A percentile compares a stretch with the other conserved stretches of the same genome.
Evolutionary conservation across 2,888 invertebrate genomes (phyloP).

Genomic region (Willowsia nigromaculata): DNA sequence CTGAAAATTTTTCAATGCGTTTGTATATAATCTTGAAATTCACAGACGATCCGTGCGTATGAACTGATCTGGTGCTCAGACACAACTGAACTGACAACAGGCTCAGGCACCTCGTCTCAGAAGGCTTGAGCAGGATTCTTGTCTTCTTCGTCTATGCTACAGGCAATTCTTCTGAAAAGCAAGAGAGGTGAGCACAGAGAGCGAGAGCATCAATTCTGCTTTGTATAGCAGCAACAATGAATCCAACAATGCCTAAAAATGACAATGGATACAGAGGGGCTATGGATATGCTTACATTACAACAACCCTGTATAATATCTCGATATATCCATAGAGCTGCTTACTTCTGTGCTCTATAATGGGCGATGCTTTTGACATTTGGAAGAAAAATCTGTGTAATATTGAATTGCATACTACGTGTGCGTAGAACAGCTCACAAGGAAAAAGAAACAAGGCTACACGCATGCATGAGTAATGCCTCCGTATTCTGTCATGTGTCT

Average conservation of each 20-base stretch:
- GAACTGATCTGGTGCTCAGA: conserved; percentile 56
- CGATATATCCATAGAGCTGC: no score
- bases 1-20: not conserved
- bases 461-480: not conserved
- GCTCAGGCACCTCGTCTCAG: not conserved
- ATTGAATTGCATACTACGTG: conserved; percentile 27
- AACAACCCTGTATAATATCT: no score
- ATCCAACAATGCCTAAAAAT: conserved; percentile 51
- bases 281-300: no score
- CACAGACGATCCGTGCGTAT: conserved; percentile 40
- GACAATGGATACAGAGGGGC: no score
- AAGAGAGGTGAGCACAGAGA: not conserved
- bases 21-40: not conserved
- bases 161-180: conserved; percentile 5
- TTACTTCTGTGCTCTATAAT: no score
- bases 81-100: conserved; percentile 56
- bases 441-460: not conserved
- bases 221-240: conserved; percentile 32
- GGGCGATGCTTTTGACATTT: no score
- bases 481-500: conserved; percentile 38
- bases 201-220: conserved; percentile 4
- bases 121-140: not conserved
- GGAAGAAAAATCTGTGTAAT: conserved; percentile 1
- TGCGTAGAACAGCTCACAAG: no score
- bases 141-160: conserved; percentile 31